Percentiles rank a stretch among this genome's conserved stretches.
Evolutionary conservation across 1,140 invertebrate genomes (phyloP).

Genomic region (Aphelinus atriplicis): DNA sequence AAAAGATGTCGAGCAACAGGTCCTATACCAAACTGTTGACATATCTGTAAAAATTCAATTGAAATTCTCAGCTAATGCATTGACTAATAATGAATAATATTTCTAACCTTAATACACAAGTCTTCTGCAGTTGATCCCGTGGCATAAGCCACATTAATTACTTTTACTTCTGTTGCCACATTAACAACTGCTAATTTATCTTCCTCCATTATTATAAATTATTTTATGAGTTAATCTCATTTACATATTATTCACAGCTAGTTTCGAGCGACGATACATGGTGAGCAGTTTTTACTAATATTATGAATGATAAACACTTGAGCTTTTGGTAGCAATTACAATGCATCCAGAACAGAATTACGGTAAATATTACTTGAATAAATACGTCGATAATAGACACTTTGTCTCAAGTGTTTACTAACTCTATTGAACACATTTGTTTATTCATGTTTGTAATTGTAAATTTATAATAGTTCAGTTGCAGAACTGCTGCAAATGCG

Average conservation of each 20-base stretch:
- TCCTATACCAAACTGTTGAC: slow-evolving; percentile 75
- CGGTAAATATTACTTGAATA: not conserved
- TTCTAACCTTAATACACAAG: slow-evolving; percentile 69
- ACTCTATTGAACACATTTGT: not conserved
- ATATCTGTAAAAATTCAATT: slow-evolving; percentile 62
- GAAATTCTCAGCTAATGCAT: not conserved
- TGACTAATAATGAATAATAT: not conserved
- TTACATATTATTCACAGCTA: slow-evolving; percentile 9
- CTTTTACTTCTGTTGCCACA: slow-evolving; percentile 58
- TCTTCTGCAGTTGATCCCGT: slow-evolving; percentile 71
- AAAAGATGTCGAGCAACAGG: slow-evolving; percentile 82
- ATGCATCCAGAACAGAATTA: not conserved
- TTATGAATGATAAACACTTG: not conserved
- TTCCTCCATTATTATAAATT: slow-evolving; percentile 51
- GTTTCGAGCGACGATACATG: not conserved
- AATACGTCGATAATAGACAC: not conserved
- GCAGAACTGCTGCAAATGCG: no score
- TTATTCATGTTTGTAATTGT: not conserved
- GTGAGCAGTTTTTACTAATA: not conserved
- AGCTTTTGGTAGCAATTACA: not conserved
- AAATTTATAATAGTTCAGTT: no score
- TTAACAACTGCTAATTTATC: slow-evolving; percentile 51
- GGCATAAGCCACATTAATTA: slow-evolving; percentile 54
- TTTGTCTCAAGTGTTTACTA: slow-evolving; percentile 1
- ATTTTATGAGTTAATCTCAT: not conserved